Evolutionary conservation across 37 sponge, comb jelly and placozoan genomes (phyloP).

Genomic region (Geodia barretti): DNA sequence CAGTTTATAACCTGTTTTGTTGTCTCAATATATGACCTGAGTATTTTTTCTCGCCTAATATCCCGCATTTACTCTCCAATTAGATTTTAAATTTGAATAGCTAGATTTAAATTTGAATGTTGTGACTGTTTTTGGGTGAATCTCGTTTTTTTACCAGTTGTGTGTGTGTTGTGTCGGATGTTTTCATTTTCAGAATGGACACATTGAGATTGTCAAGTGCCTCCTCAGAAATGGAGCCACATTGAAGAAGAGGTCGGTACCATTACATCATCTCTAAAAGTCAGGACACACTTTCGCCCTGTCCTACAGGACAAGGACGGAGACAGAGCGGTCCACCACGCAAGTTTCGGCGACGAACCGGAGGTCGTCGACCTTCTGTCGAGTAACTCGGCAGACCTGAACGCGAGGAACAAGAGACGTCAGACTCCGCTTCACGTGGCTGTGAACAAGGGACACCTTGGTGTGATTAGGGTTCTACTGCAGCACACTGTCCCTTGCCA

Average conservation of each 20-base stretch:
- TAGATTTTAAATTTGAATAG: too few relatives aligned
- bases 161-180: too few relatives aligned
- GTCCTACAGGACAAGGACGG: slow-evolving; percentile 80
- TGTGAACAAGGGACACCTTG: slow-evolving; percentile 80
- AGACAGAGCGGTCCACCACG: slow-evolving; percentile 81
- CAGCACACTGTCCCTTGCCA: too few relatives aligned
- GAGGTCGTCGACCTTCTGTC: slow-evolving; percentile 76
- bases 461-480: slow-evolving; percentile 65
- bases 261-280: not conserved
- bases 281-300: slow-evolving; percentile 6
- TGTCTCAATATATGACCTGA: too few relatives aligned
- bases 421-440: slow-evolving; percentile 92
- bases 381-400: slow-evolving; percentile 67
- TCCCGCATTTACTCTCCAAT: too few relatives aligned
- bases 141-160: too few relatives aligned
- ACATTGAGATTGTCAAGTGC: slow-evolving; percentile 66
- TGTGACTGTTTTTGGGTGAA: too few relatives aligned
- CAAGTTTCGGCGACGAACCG: slow-evolving; percentile 87
- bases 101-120: too few relatives aligned
- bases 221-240: slow-evolving; percentile 74
- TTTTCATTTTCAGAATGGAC: slow-evolving; percentile 93
- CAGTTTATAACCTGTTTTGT: too few relatives aligned
- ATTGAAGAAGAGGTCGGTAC: slow-evolving; percentile 73
- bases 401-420: slow-evolving; percentile 77
- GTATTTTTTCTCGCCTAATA: too few relatives aligned